A percentile compares a stretch with the other conserved stretches of the same genome.
phyloP scores from a whole-genome alignment of 2,797 vertebrate species.

The Hippopotamyrus pictus region DNA sequence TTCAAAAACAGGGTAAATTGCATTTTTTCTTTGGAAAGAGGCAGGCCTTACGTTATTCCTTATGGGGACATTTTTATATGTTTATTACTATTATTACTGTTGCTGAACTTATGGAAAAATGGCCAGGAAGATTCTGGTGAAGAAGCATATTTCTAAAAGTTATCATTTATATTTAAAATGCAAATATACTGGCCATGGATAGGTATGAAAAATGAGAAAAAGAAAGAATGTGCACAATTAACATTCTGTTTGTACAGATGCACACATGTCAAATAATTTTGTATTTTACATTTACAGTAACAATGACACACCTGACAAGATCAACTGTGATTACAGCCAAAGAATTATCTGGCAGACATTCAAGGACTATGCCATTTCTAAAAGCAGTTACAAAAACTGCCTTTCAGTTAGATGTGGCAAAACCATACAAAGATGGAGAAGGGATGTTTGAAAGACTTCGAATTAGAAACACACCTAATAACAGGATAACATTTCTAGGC shows the following conservation, averaged over 20 bases:
- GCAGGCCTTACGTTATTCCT: background rate
- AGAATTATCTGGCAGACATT: background rate
- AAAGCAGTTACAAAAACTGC: background rate
- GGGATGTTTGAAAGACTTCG: background rate
- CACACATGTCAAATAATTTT: background rate
- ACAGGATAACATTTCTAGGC: background rate
- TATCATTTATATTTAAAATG: background rate
- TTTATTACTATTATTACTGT: background rate
- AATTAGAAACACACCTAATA: background rate
- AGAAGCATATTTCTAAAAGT: background rate
- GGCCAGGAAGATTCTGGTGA: background rate
- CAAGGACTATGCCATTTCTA: background rate
- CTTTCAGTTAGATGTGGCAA: background rate
- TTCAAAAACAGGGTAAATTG: background rate
- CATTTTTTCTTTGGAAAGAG: background rate
- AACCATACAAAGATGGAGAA: background rate
- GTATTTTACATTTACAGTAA: background rate
- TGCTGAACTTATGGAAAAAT: background rate
- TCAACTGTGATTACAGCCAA: background rate
- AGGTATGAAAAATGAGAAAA: background rate
- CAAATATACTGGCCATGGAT: background rate
- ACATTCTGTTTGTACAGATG: background rate
- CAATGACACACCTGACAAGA: no score
- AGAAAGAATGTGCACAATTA: background rate
- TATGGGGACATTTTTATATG: background rate